A percentile compares a stretch with the other conserved stretches of the same genome.
Evolutionary conservation across 2,888 invertebrate genomes (phyloP).

Genomic region (Meghimatium bilineatum): DNA sequence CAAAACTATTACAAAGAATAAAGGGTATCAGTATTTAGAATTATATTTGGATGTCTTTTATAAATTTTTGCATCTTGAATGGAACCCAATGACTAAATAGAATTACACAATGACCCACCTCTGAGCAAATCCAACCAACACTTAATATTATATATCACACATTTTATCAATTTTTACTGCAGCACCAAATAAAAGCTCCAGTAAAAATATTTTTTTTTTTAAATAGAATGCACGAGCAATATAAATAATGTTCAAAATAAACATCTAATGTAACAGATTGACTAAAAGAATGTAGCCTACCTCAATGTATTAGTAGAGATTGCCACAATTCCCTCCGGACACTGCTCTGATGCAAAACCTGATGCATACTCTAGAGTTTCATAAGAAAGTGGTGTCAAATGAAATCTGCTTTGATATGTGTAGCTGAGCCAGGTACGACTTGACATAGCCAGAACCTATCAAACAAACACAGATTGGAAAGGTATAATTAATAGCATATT

Average conservation of each 20-base stretch:
- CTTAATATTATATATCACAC: too few relatives aligned
- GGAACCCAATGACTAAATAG: too few relatives aligned
- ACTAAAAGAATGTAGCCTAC: slow-evolving; percentile 56
- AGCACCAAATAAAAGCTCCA: too few relatives aligned
- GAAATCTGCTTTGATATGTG: slow-evolving; percentile 93
- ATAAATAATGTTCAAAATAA: neutral
- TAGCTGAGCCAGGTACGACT: slow-evolving; percentile 98
- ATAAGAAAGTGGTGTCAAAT: slow-evolving; percentile 95
- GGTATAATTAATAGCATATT: neutral
- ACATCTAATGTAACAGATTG: neutral
- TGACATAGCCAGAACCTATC: slow-evolving; percentile 92
- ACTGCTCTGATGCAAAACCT: slow-evolving; percentile 95
- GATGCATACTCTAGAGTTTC: slow-evolving; percentile 98
- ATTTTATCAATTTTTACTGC: too few relatives aligned
- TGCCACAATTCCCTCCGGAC: slow-evolving; percentile 99
- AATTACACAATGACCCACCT: too few relatives aligned
- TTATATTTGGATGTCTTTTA: too few relatives aligned
- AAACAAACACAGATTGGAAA: neutral
- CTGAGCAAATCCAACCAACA: too few relatives aligned
- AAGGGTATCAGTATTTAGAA: too few relatives aligned
- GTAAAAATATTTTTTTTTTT: too few relatives aligned
- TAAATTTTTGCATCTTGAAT: too few relatives aligned
- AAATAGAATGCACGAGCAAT: too few relatives aligned
- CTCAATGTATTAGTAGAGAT: slow-evolving; percentile 97
- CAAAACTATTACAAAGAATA: too few relatives aligned